Base-by-base conservation (phyloP, 2,888 invertebrate species). In the Troglohyphantes excavatus region DNA sequence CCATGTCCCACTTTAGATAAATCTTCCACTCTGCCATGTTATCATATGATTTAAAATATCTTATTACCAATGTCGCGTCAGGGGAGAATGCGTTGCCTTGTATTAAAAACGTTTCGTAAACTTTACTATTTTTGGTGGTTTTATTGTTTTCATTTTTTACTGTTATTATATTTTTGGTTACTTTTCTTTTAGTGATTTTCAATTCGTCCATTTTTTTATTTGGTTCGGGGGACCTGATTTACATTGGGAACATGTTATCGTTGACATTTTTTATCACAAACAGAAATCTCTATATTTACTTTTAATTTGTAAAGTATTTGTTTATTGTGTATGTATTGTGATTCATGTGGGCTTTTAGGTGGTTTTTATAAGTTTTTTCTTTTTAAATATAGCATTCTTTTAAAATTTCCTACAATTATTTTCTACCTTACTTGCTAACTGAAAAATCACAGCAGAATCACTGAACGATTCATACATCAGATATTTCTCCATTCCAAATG, bases 131-230 rank as follows among this genome's bases (percentile, higher is more conserved):
- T 53, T 53, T 53, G 9, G 3, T 1, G 53, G n/a, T n/a, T 53
- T 53, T 53, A 53, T 53, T 53, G n/a, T 53, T 53, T 53, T 53
- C 2, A 9, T 33, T 9, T 17, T 53, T 53, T 53, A n/a, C 13
- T 53, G 9, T 53, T 53, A 9, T 33, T 33, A 9, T 33, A 17
- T 53, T 2, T 53, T n/a, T 53, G 5, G 53, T 53, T 53, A 53
- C 17, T 17, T 53, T 53, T 53, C n/a, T n/a, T 53, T 53, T n/a
- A 53, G 33, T 33, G 33, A 33, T 33, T 53, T 53, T 53, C 3
- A 53, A 53, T 53, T n/a, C 53, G 53, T 53, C 53, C 53, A 53
- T 53, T 53, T 53, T 46, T 53, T 53, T 13, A n/a, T 53, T 53
- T 53, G 17, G 53, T 53, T 39, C 53, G n/a, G 53, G 53, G 5